phyloP scores from a whole-genome alignment of 2,888 invertebrate species.

The Drosophila recens region DNA sequence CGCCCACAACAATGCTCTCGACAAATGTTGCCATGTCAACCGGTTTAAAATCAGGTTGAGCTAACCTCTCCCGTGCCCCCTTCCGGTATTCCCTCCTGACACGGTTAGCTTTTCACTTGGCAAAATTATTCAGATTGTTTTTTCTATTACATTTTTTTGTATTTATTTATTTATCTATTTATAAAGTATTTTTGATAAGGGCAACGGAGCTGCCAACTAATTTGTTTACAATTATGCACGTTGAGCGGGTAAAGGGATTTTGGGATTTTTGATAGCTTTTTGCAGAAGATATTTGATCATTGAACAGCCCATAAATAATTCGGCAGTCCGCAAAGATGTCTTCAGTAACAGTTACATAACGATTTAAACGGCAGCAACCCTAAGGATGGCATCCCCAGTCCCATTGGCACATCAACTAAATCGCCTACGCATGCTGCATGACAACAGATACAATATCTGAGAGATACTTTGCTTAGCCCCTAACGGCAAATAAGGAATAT shows the following conservation, averaged over 20 bases:
- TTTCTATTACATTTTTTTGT: background rate
- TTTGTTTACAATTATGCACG: slow-evolving; percentile 41
- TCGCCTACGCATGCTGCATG: slow-evolving; percentile 67
- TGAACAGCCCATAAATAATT: slow-evolving; percentile 26
- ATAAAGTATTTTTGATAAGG: slow-evolving; percentile 21
- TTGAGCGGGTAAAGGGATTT: background rate
- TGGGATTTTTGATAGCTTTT: slow-evolving; percentile 1
- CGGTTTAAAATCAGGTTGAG: slow-evolving; percentile 52
- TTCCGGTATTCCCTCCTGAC: background rate
- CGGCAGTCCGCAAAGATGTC: slow-evolving; percentile 18
- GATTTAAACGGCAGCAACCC: slow-evolving; percentile 39
- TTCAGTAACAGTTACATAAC: slow-evolving; percentile 52
- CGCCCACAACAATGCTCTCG: slow-evolving; percentile 40
- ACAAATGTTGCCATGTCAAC: slow-evolving; percentile 57
- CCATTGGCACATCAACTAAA: slow-evolving; percentile 46
- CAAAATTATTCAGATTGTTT: slow-evolving; percentile 1
- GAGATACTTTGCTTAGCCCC: slow-evolving; percentile 47
- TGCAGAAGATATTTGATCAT: slow-evolving; percentile 16
- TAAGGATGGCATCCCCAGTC: background rate
- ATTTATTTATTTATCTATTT: background rate
- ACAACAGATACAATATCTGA: slow-evolving; percentile 71
- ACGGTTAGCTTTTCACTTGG: slow-evolving; percentile 17
- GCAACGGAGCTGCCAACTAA: slow-evolving; percentile 14
- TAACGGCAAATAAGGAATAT: slow-evolving; percentile 51
- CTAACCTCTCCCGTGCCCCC: background rate